Percentiles rank a stretch among this genome's conserved stretches.
These are phyloP conservation scores for Zenarchopterus dispar DNA, from an alignment of 2,797 vertebrate genomes.

Conservation along the genomic window DNA sequence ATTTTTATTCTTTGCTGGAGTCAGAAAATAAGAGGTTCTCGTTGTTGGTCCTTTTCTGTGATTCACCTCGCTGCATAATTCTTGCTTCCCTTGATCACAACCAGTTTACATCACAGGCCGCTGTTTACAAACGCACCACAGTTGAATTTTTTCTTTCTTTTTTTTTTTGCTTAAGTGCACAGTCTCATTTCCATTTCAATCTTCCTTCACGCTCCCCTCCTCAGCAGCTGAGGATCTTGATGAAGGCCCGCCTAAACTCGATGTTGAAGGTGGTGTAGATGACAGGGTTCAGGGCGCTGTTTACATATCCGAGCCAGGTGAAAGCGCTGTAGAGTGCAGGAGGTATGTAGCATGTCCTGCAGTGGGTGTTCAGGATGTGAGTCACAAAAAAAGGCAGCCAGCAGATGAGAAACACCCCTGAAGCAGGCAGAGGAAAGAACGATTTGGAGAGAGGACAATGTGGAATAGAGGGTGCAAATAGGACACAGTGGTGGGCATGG, in stretches of 20 bases:
- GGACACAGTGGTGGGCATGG: background rate
- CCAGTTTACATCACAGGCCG: conserved; percentile 19
- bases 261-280: conserved; percentile 96
- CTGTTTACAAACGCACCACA: background rate
- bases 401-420: conserved; percentile 94
- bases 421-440: conserved; percentile 43
- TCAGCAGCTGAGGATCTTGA: conserved; percentile 95
- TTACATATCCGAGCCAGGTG: conserved; percentile 94
- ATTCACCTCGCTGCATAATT: conserved; percentile 6
- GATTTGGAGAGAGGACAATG: conserved; percentile 18
- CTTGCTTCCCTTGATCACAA: background rate
- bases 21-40: conserved; percentile 15
- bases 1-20: conserved; percentile 11
- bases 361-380: conserved; percentile 93
- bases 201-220: conserved; percentile 3
- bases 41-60: background rate
- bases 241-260: conserved; percentile 94
- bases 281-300: conserved; percentile 93
- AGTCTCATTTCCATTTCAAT: conserved; percentile 53
- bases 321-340: conserved; percentile 90
- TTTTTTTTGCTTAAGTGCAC: background rate
- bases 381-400: conserved; percentile 97
- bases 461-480: conserved; percentile 1
- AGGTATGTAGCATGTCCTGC: conserved; percentile 86
- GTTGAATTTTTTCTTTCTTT: conserved; percentile 9